Base-by-base conservation (phyloP, 2,797 vertebrate genomes). In the Brotogeris chrysoptera region DNA sequence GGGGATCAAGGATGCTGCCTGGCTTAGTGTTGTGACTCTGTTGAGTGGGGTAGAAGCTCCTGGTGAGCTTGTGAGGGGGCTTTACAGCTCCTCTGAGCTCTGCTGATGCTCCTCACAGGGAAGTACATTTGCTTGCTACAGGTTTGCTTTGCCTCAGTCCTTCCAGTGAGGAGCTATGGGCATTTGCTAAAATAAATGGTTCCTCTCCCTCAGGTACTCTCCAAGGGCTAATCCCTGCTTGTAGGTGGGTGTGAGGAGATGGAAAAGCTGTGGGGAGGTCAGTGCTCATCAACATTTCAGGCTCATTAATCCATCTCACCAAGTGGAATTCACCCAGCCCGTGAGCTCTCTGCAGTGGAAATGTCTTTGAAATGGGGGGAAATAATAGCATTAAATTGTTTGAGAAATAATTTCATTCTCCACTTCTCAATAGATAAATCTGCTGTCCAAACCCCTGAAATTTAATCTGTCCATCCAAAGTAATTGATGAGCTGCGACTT, bases 331-430 rank as follows among this genome's bases (percentile, higher is more conserved):
- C 77, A 34, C 15, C 66, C 59, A 80, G n/a, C 59, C 19, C 2
- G 10, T 11, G 82, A 52, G 47, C 3, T 0, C 20, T 74, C 57
- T 49, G 47, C 7, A 0, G 8, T 47, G 78, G 59, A 77, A 85
- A 41, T 23, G 80, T 47, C 72, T 94, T 66, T 55, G 23, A 25
- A 73, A 90, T 2, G 50, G 76, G 53, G 69, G 44, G 32, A 65
- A 86, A 68, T 63, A 88, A 95, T 88, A 92, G 78, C 44, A 66
- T 85, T 93, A 85, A 92, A 90, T 85, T 60, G 68, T 89, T 92
- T 41, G 92, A 86, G 96, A 95, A 91, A 65, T 90, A 79, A 96
- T 95, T 94, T 59, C 23, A 80, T 85, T 96, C 91, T 93, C 68
- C 18, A 2, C 70, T 64, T 41, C 93, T 74, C 50, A 65, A 30